Conservation (phyloP, 1,140 invertebrate genomes). For the Nomia melanderi region DNA sequence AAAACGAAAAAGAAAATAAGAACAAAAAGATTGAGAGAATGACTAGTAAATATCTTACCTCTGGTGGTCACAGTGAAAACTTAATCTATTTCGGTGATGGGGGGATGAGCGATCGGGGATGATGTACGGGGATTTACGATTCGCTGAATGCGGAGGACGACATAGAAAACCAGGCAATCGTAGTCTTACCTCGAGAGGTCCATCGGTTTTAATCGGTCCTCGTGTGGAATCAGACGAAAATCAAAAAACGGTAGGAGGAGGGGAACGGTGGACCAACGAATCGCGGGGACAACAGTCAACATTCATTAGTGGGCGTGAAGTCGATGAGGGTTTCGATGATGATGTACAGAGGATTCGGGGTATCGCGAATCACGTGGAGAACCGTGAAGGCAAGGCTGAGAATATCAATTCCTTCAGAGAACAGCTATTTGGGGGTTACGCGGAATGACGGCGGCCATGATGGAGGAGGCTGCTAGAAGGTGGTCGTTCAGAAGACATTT, state of each 20-base stretch:
- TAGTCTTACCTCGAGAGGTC: slow-evolving; percentile 49
- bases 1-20: slow-evolving; percentile 5
- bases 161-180: slow-evolving; percentile 52
- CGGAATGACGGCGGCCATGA: neutral
- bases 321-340: slow-evolving; percentile 55
- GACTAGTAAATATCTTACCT: slow-evolving; percentile 42
- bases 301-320: slow-evolving; percentile 60
- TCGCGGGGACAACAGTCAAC: slow-evolving; percentile 52
- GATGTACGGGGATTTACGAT: slow-evolving; percentile 5
- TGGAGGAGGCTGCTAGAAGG: neutral
- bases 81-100: slow-evolving; percentile 41
- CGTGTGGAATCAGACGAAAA: slow-evolving; percentile 32
- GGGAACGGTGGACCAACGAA: slow-evolving; percentile 35
- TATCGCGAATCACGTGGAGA: slow-evolving; percentile 15
- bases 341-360: slow-evolving; percentile 25
- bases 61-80: slow-evolving; percentile 38
- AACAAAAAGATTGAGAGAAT: too few species aligned
- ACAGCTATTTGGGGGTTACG: slow-evolving; percentile 25
- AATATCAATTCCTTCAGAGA: slow-evolving; percentile 29
- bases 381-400: slow-evolving; percentile 26
- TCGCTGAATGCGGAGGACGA: slow-evolving; percentile 16
- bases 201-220: slow-evolving; percentile 27
- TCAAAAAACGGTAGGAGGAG: neutral
- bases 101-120: neutral
- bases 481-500: neutral